Conservation (phyloP, 2,113 vertebrate genomes). For the Pseudopipra pipra region DNA sequence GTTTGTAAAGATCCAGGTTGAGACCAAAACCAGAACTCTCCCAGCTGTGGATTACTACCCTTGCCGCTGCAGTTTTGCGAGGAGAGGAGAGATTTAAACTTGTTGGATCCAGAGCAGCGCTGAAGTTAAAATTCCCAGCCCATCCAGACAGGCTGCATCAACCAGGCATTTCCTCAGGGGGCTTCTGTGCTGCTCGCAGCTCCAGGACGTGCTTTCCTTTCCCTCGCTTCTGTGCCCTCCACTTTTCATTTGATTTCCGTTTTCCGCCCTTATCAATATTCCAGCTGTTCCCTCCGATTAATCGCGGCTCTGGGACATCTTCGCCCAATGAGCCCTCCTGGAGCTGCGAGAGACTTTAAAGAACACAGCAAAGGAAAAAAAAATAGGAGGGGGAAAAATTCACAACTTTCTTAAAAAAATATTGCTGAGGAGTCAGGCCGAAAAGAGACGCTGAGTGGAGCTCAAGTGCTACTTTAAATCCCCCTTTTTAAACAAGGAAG, state of each 20-base stretch:
- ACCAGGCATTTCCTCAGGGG: conserved; percentile 47
- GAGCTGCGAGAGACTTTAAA: background rate
- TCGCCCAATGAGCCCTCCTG: conserved; percentile 1
- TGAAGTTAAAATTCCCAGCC: conserved; percentile 16
- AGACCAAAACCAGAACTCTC: background rate
- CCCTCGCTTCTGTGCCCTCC: conserved; percentile 21
- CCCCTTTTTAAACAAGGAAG: conserved; percentile 38
- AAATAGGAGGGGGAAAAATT: background rate
- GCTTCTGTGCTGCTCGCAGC: conserved; percentile 13
- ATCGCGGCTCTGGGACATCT: conserved; percentile 47
- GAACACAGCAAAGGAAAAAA: background rate
- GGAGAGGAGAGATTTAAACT: conserved; percentile 16
- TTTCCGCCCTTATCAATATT: conserved; percentile 74
- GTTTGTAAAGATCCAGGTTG: conserved; percentile 61
- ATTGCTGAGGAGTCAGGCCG: conserved; percentile 39
- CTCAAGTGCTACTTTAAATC: conserved; percentile 49
- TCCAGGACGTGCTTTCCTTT: background rate
- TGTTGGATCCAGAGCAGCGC: background rate
- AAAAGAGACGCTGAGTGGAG: conserved; percentile 60
- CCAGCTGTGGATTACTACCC: background rate
- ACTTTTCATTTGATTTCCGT: conserved; percentile 73
- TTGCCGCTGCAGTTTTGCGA: background rate
- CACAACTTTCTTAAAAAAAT: background rate
- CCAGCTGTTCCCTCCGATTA: conserved; percentile 56
- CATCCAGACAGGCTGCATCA: conserved; percentile 48